Evolutionary conservation across 1,140 invertebrate genomes (phyloP), one percentile per base, ranked within the genome.

Genomic region (Cydia splendana): DNA sequence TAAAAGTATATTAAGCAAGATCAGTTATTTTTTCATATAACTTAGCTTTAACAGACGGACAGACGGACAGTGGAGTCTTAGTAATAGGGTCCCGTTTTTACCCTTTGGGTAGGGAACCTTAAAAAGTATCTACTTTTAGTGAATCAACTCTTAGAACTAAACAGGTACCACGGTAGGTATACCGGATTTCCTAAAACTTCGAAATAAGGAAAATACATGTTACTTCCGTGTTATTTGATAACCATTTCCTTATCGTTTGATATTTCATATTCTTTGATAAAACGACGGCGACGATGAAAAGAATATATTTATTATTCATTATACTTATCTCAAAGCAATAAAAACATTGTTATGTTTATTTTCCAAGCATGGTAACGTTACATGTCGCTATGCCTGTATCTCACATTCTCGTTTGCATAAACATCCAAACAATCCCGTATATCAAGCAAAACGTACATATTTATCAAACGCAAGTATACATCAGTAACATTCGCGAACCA

Each of bases 401-500:
- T 24, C 57, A 67, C 65, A 67, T 71, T 38, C 30, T 38, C 67
- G 67, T 71, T 71, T 38, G 67, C 67, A 71, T 71, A 71, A 71
- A 71, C 67, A 71, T 71, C 34, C 67, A 71, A 71, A 71, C 67
- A 71, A 71, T 71, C 57, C 34, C 67, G 34, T 71, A 71, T 42
- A 71, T 71, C 67, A 71, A 71, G 67, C 67, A 45, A 71, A 71
- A 71, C 67, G 67, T 42, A 67, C 65, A 38, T 42, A 71, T 71
- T 71, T 71, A 71, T 71, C 34, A 71, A 38, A 18, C 67, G 67
- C 34, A 71, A 34, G 67, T 82, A 87, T 85, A 84, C 81, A 82
- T 82, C 87, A 84, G 86, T 85, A 82, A 86, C 81, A 71, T 71
- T 82, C 81, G 78, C 84, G 80, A 82, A 83, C 65, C 88, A 89